A percentile compares a stretch with the other conserved stretches of the same genome.
phyloP scores from a whole-genome alignment of 2,888 invertebrate species.

The Eupithecia exiguata region DNA sequence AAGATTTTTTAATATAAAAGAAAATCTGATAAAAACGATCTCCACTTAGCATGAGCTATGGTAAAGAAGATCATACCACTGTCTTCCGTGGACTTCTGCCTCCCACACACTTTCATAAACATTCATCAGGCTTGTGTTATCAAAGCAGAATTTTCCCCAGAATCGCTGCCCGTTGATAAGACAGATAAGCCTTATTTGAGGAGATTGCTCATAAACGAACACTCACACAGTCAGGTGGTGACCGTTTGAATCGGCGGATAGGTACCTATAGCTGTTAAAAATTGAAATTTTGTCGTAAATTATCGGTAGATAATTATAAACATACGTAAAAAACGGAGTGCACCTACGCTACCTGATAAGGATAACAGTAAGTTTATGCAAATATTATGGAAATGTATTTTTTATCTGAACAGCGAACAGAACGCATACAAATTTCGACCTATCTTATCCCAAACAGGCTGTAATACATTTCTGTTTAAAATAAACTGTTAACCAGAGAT shows the following conservation, averaged over 20 bases:
- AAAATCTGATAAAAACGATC: too few species aligned
- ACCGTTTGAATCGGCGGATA: slow-evolving; percentile 36
- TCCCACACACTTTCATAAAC: not conserved
- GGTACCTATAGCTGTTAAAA: slow-evolving; percentile 7
- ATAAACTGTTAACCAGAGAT: too few species aligned
- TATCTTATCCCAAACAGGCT: not conserved
- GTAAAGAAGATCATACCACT: too few species aligned
- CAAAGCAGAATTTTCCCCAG: not conserved
- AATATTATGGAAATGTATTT: not conserved
- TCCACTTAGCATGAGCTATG: too few species aligned
- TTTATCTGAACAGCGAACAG: not conserved
- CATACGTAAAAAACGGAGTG: slow-evolving; percentile 15
- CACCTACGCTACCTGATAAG: slow-evolving; percentile 15
- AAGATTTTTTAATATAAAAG: too few species aligned
- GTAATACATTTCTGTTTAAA: not conserved
- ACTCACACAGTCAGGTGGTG: slow-evolving; percentile 47
- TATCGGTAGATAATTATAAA: slow-evolving; percentile 14
- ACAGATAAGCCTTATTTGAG: slow-evolving; percentile 49
- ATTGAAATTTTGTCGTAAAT: slow-evolving; percentile 16
- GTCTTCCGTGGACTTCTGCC: not conserved
- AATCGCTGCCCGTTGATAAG: slow-evolving; percentile 50
- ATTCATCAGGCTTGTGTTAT: slow-evolving; percentile 1
- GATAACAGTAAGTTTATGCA: slow-evolving; percentile 11
- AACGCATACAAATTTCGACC: not conserved
- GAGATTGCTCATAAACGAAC: slow-evolving; percentile 53